Percentiles rank a stretch among this genome's conserved stretches.
phyloP scores from a whole-genome alignment of 2,888 invertebrate species.

The Drosophila hawaiiensis region DNA sequence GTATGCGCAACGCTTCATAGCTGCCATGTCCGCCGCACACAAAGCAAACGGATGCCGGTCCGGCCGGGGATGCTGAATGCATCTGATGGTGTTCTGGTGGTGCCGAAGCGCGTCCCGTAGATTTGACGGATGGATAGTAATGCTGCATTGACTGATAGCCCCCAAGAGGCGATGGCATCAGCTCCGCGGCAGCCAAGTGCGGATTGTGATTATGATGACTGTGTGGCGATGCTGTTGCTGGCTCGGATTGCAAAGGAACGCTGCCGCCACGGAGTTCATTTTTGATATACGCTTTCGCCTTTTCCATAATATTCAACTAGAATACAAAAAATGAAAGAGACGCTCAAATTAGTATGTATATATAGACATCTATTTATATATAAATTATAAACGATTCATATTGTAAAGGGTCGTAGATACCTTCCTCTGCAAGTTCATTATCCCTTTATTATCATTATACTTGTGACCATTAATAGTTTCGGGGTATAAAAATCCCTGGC shows the following conservation, averaged over 20 bases:
- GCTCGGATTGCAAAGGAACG: constrained; percentile 59
- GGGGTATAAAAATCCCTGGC: background rate
- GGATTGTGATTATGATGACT: constrained; percentile 15
- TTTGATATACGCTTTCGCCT: constrained; percentile 90
- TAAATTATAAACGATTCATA: background rate
- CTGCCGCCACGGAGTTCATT: constrained; percentile 88
- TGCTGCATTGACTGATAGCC: constrained; percentile 53
- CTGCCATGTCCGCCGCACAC: constrained; percentile 91
- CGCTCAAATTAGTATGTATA: background rate
- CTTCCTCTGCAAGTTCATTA: background rate
- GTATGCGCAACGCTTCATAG: constrained; percentile 88
- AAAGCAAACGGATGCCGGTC: constrained; percentile 87
- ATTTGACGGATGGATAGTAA: constrained; percentile 46
- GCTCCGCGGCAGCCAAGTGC: constrained; percentile 43
- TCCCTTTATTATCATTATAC: background rate
- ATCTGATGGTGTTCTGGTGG: constrained; percentile 62
- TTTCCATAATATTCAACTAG: constrained; percentile 86
- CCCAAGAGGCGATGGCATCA: constrained; percentile 64
- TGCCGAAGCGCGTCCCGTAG: constrained; percentile 65
- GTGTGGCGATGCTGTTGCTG: constrained; percentile 38
- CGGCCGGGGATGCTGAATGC: background rate
- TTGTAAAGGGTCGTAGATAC: background rate
- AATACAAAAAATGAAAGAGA: constrained; percentile 1
- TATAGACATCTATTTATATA: background rate
- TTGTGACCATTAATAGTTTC: background rate